Evolutionary conservation across 2,888 invertebrate genomes (phyloP).

Genomic region (Trissolcus brochymenae): DNA sequence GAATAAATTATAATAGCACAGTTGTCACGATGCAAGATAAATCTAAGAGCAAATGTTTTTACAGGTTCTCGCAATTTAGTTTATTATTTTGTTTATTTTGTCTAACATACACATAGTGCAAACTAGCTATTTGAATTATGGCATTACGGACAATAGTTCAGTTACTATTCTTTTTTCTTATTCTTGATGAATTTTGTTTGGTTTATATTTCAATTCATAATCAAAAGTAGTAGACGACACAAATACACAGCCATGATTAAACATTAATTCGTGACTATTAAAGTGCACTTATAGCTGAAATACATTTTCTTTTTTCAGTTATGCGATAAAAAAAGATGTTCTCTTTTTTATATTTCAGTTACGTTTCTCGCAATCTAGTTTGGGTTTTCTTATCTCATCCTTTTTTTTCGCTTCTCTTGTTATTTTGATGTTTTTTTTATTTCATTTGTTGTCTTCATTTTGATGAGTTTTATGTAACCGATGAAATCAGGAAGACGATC

Average conservation of each 20-base stretch:
- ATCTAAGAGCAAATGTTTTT: neutral
- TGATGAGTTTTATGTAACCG: too few relatives aligned
- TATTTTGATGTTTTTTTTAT: too few relatives aligned
- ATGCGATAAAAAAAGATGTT: neutral
- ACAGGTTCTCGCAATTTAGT: conserved; percentile 1
- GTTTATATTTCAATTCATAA: conserved; percentile 9
- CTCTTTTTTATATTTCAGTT: neutral
- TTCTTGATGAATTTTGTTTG: conserved; percentile 34
- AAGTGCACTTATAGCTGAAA: conserved; percentile 1
- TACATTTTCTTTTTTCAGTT: neutral
- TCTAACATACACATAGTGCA: conserved; percentile 47
- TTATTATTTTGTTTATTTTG: conserved; percentile 4
- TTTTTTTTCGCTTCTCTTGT: too few relatives aligned
- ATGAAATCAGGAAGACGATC: too few relatives aligned
- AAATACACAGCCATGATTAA: conserved; percentile 50
- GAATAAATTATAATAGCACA: too few relatives aligned
- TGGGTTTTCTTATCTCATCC: neutral
- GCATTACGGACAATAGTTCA: conserved; percentile 50
- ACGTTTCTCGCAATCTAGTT: conserved; percentile 1
- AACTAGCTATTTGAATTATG: conserved; percentile 48
- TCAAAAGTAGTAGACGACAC: conserved; percentile 35
- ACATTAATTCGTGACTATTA: conserved; percentile 28
- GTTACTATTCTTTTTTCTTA: conserved; percentile 34
- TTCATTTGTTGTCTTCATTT: too few relatives aligned
- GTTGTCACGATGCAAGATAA: neutral